These are phyloP conservation scores for Pseudochirops cupreus DNA, from an alignment of 2,797 vertebrate genomes.

Conservation along the genomic window DNA sequence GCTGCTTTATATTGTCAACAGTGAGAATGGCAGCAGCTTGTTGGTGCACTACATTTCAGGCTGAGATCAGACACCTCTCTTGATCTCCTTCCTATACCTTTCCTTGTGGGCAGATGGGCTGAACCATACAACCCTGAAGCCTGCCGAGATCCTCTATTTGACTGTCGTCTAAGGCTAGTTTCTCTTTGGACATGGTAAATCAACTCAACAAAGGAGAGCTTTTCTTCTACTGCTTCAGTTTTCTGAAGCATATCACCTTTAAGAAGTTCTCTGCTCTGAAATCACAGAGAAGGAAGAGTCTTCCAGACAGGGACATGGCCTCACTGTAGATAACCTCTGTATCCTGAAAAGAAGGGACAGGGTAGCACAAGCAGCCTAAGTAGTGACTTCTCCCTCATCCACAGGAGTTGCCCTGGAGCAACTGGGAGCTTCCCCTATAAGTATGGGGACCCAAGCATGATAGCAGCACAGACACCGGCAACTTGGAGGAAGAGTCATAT, in stretches of 20 bases:
- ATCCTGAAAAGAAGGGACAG: too few relatives aligned
- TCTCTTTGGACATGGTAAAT: too few relatives aligned
- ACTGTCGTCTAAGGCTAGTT: too few relatives aligned
- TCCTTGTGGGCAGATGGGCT: too few relatives aligned
- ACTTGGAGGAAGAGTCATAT: conserved; percentile 90
- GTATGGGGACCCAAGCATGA: conserved; percentile 88
- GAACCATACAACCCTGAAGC: too few relatives aligned
- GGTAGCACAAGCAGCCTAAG: too few relatives aligned
- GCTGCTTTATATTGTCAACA: too few relatives aligned
- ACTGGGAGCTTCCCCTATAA: conserved; percentile 85
- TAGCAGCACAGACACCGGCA: conserved; percentile 89
- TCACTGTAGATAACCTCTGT: conserved; percentile 87
- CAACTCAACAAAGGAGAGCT: conserved; percentile 65
- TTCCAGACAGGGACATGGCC: conserved; percentile 90
- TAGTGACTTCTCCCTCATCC: conserved; percentile 96
- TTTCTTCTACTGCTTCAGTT: conserved; percentile 99
- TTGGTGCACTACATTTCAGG: too few relatives aligned
- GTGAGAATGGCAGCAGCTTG: too few relatives aligned
- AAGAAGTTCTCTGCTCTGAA: conserved; percentile 96
- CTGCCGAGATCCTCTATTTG: too few relatives aligned
- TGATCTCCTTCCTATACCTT: too few relatives aligned
- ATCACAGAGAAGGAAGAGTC: conserved; percentile 97
- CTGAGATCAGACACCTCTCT: too few relatives aligned
- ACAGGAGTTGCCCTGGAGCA: conserved; percentile 90
- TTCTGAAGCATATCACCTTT: conserved; percentile 99